Evolutionary conservation across 2,113 vertebrate genomes (phyloP).

Genomic region (Chelonoidis abingdonii): DNA sequence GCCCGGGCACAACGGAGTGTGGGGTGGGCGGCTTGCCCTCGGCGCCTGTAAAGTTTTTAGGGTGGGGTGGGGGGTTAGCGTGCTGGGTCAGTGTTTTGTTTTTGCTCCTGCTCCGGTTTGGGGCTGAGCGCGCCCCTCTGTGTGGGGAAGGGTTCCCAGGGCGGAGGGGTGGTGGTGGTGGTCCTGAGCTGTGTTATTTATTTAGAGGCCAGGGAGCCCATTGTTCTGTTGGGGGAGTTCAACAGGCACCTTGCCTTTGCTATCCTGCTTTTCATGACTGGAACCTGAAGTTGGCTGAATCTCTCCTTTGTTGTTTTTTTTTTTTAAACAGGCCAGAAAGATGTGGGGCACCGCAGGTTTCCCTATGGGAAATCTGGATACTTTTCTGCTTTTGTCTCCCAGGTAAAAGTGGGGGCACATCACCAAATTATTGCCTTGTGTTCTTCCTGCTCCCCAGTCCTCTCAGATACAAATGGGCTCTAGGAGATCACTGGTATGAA

Average conservation of each 20-base stretch:
- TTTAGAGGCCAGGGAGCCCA: neutral
- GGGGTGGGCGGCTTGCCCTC: neutral
- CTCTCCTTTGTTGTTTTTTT: neutral
- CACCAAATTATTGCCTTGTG: neutral
- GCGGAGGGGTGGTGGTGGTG: neutral
- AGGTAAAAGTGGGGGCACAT: neutral
- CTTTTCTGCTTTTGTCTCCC: neutral
- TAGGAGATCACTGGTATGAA: neutral
- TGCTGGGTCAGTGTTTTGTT: no score
- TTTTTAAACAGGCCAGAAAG: neutral
- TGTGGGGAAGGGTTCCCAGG: neutral
- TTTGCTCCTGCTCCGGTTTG: neutral
- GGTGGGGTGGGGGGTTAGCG: no score
- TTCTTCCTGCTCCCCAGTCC: neutral
- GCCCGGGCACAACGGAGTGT: neutral
- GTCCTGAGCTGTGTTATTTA: no score
- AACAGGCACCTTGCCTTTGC: neutral
- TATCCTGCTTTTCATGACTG: neutral
- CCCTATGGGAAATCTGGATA: neutral
- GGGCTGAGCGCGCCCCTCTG: no score
- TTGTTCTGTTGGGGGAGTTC: neutral
- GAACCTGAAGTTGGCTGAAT: neutral
- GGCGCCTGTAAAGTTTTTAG: neutral
- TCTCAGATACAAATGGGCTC: neutral
- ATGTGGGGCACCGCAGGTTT: neutral